Evolutionary conservation across 2,113 vertebrate genomes (phyloP).

Genomic region (Ceyx cyanopectus): DNA sequence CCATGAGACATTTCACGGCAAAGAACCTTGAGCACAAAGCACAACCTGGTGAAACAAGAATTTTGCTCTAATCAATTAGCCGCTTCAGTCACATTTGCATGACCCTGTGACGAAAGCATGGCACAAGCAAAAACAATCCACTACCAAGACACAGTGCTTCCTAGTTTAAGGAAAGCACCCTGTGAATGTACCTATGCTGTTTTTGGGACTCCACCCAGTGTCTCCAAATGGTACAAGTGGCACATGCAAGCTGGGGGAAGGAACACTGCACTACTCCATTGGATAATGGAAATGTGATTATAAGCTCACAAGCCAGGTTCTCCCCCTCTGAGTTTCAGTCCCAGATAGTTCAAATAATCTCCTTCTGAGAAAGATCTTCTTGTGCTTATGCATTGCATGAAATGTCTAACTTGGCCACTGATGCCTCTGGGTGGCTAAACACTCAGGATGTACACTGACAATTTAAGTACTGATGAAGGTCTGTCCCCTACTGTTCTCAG

Average conservation of each 20-base stretch:
- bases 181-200: not conserved
- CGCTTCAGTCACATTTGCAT: not conserved
- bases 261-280: not conserved
- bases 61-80: not conserved
- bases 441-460: not conserved
- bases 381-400: not conserved
- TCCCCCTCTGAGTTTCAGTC: not conserved
- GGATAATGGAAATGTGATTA: not conserved
- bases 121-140: not conserved
- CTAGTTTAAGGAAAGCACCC: not conserved
- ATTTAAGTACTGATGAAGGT: not conserved
- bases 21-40: not conserved
- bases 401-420: not conserved
- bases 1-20: slow-evolving; percentile 29
- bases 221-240: not conserved
- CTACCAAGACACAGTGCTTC: not conserved
- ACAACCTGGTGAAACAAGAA: not conserved
- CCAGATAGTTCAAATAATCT: not conserved
- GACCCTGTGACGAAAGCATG: not conserved
- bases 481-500: not conserved
- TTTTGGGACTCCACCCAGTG: not conserved
- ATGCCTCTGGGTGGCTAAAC: not conserved
- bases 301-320: not conserved
- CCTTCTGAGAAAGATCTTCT: not conserved
- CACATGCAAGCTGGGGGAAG: not conserved